These are phyloP conservation scores for Augochlorella aurata DNA, from an alignment of 2,888 invertebrate genomes.

Conservation along the genomic window DNA sequence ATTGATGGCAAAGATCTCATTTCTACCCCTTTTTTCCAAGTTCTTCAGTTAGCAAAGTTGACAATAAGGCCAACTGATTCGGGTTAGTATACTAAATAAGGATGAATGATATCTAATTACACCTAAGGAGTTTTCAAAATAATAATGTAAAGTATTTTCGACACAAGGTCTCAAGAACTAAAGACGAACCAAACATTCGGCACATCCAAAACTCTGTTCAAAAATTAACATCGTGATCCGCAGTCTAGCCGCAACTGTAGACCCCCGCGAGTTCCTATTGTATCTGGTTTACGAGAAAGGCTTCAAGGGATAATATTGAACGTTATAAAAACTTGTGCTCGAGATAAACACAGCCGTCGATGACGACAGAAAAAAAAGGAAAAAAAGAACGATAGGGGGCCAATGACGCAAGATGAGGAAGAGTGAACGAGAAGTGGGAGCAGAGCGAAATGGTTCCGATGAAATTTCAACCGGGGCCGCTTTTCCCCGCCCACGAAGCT, in stretches of 20 bases:
- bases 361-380: background rate
- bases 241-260: background rate
- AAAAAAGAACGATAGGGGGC: background rate
- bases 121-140: too few relatives aligned
- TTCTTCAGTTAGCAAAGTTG: too few relatives aligned
- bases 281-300: background rate
- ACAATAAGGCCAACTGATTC: too few relatives aligned
- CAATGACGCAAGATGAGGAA: conserved; percentile 11
- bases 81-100: too few relatives aligned
- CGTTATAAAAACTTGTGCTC: background rate
- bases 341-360: background rate
- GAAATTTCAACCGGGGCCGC: conserved; percentile 65
- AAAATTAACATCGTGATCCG: background rate
- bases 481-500: conserved; percentile 43
- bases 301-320: background rate
- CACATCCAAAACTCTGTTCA: too few relatives aligned
- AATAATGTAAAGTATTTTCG: too few relatives aligned
- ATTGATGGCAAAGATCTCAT: too few relatives aligned
- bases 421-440: conserved; percentile 37
- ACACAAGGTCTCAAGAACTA: too few relatives aligned
- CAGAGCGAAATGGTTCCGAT: conserved; percentile 45
- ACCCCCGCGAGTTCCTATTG: background rate
- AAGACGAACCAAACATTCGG: too few relatives aligned
- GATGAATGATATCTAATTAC: too few relatives aligned
- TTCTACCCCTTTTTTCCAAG: too few relatives aligned